Conservation (phyloP, 1,140 invertebrate genomes). For the Plectus sambesii region DNA sequence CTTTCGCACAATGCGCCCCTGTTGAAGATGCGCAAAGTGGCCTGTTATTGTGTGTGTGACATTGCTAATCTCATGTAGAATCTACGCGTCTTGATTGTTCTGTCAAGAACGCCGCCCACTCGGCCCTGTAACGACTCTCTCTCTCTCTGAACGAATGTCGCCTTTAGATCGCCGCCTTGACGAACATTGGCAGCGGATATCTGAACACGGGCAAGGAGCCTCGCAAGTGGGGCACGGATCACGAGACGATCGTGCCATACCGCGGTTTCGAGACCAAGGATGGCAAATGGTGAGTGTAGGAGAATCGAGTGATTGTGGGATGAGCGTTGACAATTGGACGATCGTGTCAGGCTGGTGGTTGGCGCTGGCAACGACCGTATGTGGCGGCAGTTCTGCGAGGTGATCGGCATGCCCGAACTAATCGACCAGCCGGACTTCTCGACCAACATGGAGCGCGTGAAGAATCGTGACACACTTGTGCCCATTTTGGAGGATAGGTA, state of each 20-base stretch:
- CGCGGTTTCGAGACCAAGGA: constrained; percentile 52
- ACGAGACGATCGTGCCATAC: constrained; percentile 88
- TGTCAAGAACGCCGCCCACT: too few relatives aligned
- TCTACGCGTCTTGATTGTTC: too few relatives aligned
- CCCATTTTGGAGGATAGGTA: constrained; percentile 53
- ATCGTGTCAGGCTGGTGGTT: too few relatives aligned
- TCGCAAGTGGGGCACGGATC: constrained; percentile 70
- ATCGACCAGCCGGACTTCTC: constrained; percentile 56
- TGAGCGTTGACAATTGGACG: too few relatives aligned
- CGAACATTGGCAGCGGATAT: constrained; percentile 79
- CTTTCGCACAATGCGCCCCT: too few relatives aligned
- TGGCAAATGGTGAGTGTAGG: constrained; percentile 21
- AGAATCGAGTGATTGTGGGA: too few relatives aligned
- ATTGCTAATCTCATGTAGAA: too few relatives aligned
- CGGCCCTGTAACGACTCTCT: too few relatives aligned
- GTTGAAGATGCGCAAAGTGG: too few relatives aligned
- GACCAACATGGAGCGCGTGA: constrained; percentile 63
- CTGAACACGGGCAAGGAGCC: constrained; percentile 68
- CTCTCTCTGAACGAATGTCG: too few relatives aligned
- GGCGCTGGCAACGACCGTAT: constrained; percentile 18
- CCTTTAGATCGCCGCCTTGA: constrained; percentile 54
- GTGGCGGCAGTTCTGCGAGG: constrained; percentile 56
- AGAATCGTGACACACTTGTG: constrained; percentile 62
- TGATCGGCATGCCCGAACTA: constrained; percentile 57
- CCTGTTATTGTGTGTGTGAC: too few relatives aligned